Conservation (phyloP, 1,140 invertebrate species). For the Antheraea pernyi region DNA sequence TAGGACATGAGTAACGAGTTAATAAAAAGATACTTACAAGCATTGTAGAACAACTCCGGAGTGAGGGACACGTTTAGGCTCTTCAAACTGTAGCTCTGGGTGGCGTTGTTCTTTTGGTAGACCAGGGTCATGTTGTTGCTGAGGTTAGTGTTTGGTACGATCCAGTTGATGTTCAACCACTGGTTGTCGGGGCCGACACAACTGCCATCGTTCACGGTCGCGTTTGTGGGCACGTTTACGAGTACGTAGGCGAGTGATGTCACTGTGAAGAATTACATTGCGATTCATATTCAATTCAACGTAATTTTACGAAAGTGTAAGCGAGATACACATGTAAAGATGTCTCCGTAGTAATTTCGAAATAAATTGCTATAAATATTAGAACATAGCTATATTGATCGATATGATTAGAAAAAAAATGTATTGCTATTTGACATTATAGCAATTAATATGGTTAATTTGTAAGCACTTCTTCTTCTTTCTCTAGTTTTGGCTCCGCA, state of each 20-base stretch:
- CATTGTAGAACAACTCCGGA: conserved; percentile 45
- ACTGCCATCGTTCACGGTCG: conserved; percentile 68
- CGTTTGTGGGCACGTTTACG: conserved; percentile 73
- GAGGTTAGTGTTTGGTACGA: conserved; percentile 25
- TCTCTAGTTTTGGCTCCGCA: too few relatives aligned
- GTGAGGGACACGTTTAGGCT: conserved; percentile 48
- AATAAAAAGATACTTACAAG: conserved; percentile 43
- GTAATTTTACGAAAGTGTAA: too few relatives aligned
- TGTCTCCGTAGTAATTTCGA: too few relatives aligned
- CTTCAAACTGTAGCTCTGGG: conserved; percentile 53
- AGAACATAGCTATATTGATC: too few relatives aligned
- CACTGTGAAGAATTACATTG: conserved; percentile 19
- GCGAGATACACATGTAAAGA: too few relatives aligned
- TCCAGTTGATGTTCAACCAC: conserved; percentile 74
- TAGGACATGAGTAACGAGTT: too few relatives aligned
- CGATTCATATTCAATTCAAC: too few relatives aligned
- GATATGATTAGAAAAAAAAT: too few relatives aligned
- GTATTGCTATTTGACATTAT: too few relatives aligned
- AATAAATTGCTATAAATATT: too few relatives aligned
- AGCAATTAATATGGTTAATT: too few relatives aligned
- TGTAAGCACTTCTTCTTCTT: too few relatives aligned
- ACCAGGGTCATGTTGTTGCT: conserved; percentile 62
- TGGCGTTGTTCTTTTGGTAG: conserved; percentile 73
- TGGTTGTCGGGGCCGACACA: conserved; percentile 49
- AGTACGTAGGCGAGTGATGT: conserved; percentile 42